Base-by-base conservation (phyloP, 92 coral and sea anemone genomes). In the Zoanthus gigantus region DNA sequence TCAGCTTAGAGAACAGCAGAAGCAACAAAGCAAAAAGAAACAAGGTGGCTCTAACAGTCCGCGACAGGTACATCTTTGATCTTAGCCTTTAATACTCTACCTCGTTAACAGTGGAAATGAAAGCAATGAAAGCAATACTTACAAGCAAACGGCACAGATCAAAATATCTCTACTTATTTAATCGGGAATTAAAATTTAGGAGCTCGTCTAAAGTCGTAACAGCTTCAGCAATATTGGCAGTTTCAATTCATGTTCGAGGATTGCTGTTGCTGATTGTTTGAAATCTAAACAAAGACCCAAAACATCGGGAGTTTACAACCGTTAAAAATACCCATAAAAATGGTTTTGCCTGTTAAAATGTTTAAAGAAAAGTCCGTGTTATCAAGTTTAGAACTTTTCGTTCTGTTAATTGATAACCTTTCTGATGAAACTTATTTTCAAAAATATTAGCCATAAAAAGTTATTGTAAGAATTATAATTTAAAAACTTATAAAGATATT, bases 1-100 rank as follows among this genome's bases (percentile, higher is more conserved):
- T 47, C 53, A 81, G 85, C 85, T 63, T 28, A 81, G 85, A 47
- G 85, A 81, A 81, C 85, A 65, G 47, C 85, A 80, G 60, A 80
- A 65, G 45, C 61, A 81, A 29, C 85, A 66, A 32, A 47, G 52
- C 75, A 81, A 81, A 67, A 81, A 81, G 85, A 81, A 81, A 52
- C 85, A 81, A 67, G 85, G 85, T 47, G 85, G 85, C 32, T 30
- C 85, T 5, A 67, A 81, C 75, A 81, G 85, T 17, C 85, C 85
- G 28, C 45, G 85, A 81, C 85, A 81, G 85, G 85, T 81, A 81
- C 45, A 81, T 46, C 2, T 2, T 37, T 37, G 42, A 81, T 46
- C 2, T 2, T 37, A 2, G 42, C 42, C 2, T 37, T 37, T 37
- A 15, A 6, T 1, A 71, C 65, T 54, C 68, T 28, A 10, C 67